Percentiles rank a stretch among this genome's conserved stretches.
Evolutionary conservation across 2,888 invertebrate species (phyloP).

Genomic region (Drosophila diplacantha): DNA sequence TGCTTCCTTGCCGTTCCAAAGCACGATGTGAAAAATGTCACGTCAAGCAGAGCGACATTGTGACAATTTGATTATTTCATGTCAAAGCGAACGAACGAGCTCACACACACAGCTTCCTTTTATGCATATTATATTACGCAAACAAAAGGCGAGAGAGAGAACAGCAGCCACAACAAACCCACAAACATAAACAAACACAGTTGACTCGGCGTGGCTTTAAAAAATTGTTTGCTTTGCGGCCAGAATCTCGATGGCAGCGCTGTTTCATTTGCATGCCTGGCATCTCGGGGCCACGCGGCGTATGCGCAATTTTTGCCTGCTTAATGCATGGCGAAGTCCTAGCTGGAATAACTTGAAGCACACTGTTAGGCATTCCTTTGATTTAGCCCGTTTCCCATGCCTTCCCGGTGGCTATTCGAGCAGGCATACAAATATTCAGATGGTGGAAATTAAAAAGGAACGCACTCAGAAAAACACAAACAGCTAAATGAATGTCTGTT

Average conservation of each 20-base stretch:
- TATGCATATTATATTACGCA: conserved; percentile 60
- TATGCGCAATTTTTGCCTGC: conserved; percentile 50
- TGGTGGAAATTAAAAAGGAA: conserved; percentile 26
- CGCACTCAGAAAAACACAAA: background rate
- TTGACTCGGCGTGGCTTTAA: conserved; percentile 37
- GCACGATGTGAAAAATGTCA: conserved; percentile 26
- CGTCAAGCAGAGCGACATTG: conserved; percentile 39
- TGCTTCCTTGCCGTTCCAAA: background rate
- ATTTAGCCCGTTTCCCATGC: conserved; percentile 2
- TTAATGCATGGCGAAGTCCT: conserved; percentile 27
- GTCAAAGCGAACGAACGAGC: conserved; percentile 47
- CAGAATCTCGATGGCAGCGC: conserved; percentile 35
- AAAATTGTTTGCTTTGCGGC: conserved; percentile 58
- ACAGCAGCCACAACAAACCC: conserved; percentile 33
- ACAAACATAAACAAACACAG: conserved; percentile 37
- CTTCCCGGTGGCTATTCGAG: background rate
- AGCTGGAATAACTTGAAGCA: conserved; percentile 24
- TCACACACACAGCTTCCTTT: conserved; percentile 42
- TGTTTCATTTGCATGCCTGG: conserved; percentile 40
- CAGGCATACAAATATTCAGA: conserved; percentile 10
- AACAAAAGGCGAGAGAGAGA: conserved; percentile 35
- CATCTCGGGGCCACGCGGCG: conserved; percentile 35
- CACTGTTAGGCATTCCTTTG: conserved; percentile 16
- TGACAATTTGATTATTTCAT: conserved; percentile 67
- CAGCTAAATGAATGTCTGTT: background rate